A percentile compares a stretch with the other conserved stretches of the same genome.
phyloP scores from a whole-genome alignment of 1,140 invertebrate species.

The Doryteuthis pealeii region DNA sequence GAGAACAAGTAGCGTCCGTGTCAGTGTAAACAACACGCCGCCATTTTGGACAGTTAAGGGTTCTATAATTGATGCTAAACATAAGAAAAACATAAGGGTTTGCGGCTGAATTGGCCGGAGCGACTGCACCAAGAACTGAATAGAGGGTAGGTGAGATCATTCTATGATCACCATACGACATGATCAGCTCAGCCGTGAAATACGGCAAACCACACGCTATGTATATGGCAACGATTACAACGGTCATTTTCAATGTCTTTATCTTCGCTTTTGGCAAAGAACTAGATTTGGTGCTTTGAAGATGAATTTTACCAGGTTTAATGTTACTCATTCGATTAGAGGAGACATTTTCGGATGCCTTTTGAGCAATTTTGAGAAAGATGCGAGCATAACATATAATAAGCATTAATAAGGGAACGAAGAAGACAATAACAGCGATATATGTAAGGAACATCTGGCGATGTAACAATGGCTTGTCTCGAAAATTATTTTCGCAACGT shows the following conservation, averaged over 20 bases:
- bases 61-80: constrained; percentile 43
- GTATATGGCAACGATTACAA: constrained; percentile 57
- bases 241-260: constrained; percentile 60
- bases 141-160: constrained; percentile 35
- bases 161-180: constrained; percentile 50
- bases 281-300: constrained; percentile 50
- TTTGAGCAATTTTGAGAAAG: constrained; percentile 52
- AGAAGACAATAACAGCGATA: constrained; percentile 46
- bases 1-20: neutral
- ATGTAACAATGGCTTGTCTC: constrained; percentile 36
- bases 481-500: constrained; percentile 51
- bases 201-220: constrained; percentile 56
- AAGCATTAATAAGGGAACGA: constrained; percentile 50
- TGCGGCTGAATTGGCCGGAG: constrained; percentile 52
- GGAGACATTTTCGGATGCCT: constrained; percentile 41
- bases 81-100: constrained; percentile 57
- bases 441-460: constrained; percentile 54
- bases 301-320: constrained; percentile 42
- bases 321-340: constrained; percentile 28
- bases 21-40: neutral
- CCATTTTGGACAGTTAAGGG: neutral
- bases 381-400: constrained; percentile 52
- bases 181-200: constrained; percentile 57
- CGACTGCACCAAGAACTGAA: constrained; percentile 47
- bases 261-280: constrained; percentile 57